A percentile compares a stretch with the other conserved stretches of the same genome.
Evolutionary conservation across 1,140 invertebrate genomes (phyloP).

Genomic region (Drosophila pseudoananassae): DNA sequence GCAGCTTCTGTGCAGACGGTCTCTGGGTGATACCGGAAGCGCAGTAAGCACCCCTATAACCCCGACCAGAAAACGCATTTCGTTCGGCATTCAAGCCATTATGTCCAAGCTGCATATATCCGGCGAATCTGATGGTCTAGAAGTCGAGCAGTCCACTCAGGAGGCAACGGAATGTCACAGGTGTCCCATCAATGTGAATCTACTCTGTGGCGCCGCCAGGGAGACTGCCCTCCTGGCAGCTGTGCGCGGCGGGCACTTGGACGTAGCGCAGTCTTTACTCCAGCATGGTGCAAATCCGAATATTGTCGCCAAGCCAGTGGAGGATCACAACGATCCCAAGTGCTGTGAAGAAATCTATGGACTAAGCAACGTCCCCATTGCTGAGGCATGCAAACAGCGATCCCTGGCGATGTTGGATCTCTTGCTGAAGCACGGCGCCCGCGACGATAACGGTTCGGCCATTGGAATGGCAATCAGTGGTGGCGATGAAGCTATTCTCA

Average conservation of each 20-base stretch:
- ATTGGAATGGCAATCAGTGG: slow-evolving; percentile 84
- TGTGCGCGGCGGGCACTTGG: slow-evolving; percentile 90
- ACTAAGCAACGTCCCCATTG: slow-evolving; percentile 86
- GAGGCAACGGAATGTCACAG: slow-evolving; percentile 86
- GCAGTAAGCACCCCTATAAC: slow-evolving; percentile 65
- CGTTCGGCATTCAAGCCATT: slow-evolving; percentile 93
- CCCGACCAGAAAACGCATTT: slow-evolving; percentile 90
- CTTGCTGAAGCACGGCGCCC: slow-evolving; percentile 92
- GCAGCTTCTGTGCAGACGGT: slow-evolving; percentile 88
- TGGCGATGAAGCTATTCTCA: slow-evolving; percentile 74
- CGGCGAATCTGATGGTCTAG: slow-evolving; percentile 51
- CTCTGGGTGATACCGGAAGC: slow-evolving; percentile 75
- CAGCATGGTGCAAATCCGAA: slow-evolving; percentile 90
- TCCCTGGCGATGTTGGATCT: slow-evolving; percentile 88
- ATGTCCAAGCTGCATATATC: slow-evolving; percentile 91
- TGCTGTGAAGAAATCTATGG: slow-evolving; percentile 84
- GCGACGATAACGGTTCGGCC: slow-evolving; percentile 94
- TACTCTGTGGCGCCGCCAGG: slow-evolving; percentile 87
- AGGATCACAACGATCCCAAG: slow-evolving; percentile 84
- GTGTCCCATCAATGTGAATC: slow-evolving; percentile 90
- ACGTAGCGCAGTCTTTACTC: slow-evolving; percentile 90
- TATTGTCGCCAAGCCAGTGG: slow-evolving; percentile 85
- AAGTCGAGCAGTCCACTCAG: slow-evolving; percentile 23
- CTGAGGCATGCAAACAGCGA: slow-evolving; percentile 89
- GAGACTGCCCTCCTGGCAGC: slow-evolving; percentile 92